Evolutionary conservation across 2,113 vertebrate genomes (phyloP).

Genomic region (Ptilorrhoa leucosticta): DNA sequence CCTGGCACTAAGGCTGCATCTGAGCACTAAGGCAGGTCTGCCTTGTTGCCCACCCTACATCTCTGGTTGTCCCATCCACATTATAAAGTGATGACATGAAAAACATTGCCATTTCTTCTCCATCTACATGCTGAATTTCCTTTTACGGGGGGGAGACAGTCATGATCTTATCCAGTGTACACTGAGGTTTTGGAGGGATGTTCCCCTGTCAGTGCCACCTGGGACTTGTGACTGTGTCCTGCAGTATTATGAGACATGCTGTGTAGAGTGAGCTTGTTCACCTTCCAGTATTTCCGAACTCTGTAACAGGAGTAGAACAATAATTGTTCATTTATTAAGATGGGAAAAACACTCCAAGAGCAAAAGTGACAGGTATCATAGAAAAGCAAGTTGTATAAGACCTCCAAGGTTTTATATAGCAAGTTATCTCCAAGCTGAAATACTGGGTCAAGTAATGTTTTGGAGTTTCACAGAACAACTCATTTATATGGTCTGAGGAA

Average conservation of each 20-base stretch:
- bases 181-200: background rate
- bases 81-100: background rate
- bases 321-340: background rate
- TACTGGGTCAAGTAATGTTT: background rate
- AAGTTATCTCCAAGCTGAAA: background rate
- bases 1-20: background rate
- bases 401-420: background rate
- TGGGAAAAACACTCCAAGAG: background rate
- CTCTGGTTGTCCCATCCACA: background rate
- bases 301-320: background rate
- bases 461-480: background rate
- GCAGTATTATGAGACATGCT: background rate
- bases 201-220: background rate
- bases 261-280: background rate
- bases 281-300: background rate
- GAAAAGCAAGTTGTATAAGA: background rate
- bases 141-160: background rate
- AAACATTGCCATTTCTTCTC: background rate
- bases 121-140: background rate
- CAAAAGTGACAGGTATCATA: background rate
- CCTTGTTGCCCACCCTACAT: background rate
- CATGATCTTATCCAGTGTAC: background rate
- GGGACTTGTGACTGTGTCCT: background rate
- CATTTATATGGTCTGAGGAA: background rate
- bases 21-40: background rate